These are phyloP conservation scores for Pseudomyrmex sp. DNA, from an alignment of 1,140 invertebrate species.

Conservation along the genomic window DNA sequence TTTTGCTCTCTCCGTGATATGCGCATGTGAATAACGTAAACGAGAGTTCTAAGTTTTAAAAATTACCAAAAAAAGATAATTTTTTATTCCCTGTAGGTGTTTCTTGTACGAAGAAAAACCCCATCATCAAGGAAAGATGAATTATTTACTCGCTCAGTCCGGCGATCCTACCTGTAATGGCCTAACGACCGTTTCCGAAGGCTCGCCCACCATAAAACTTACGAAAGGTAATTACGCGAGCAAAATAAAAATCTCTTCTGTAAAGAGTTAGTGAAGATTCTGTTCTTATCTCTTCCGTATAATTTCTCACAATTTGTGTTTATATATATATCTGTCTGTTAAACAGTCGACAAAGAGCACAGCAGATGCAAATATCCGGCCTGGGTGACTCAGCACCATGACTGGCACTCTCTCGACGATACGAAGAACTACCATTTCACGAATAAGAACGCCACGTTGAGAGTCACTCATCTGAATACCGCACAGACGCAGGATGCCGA, in stretches of 20 bases:
- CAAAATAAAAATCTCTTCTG: neutral
- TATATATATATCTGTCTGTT: neutral
- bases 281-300: neutral
- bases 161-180: slow-evolving; percentile 88
- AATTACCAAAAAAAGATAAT: neutral
- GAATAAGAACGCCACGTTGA: slow-evolving; percentile 85
- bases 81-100: slow-evolving; percentile 85
- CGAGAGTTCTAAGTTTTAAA: neutral
- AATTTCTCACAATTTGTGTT: neutral
- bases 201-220: slow-evolving; percentile 86
- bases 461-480: slow-evolving; percentile 66
- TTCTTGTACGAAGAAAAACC: slow-evolving; percentile 87
- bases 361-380: slow-evolving; percentile 86
- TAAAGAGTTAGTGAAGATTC: slow-evolving; percentile 9
- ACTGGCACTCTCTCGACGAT: slow-evolving; percentile 87
- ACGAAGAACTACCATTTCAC: slow-evolving; percentile 86
- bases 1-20: neutral
- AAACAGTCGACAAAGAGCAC: slow-evolving; percentile 82
- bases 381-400: slow-evolving; percentile 86
- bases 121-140: slow-evolving; percentile 78
- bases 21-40: neutral
- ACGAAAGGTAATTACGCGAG: slow-evolving; percentile 84
- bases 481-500: slow-evolving; percentile 63
- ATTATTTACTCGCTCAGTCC: slow-evolving; percentile 86
- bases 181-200: slow-evolving; percentile 86